A percentile compares a stretch with the other conserved stretches of the same genome.
phyloP scores from a whole-genome alignment of 2,797 vertebrate genomes.

The Manis javanica region DNA sequence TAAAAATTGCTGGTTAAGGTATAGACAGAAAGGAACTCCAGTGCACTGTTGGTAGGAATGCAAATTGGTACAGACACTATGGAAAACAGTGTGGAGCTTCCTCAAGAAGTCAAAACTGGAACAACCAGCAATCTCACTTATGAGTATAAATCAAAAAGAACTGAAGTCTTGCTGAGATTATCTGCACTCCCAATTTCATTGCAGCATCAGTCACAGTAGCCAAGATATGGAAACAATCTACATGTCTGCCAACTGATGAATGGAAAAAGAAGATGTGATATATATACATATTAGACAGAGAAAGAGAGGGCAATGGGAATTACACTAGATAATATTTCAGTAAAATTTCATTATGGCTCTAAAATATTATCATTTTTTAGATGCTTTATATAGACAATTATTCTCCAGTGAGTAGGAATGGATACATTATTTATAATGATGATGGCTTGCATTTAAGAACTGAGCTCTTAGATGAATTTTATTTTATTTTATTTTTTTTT shows the following conservation, averaged over 20 bases:
- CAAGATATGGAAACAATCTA: not conserved
- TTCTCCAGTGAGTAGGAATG: not conserved
- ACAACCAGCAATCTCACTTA: not conserved
- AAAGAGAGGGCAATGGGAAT: not conserved
- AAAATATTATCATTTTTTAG: slow-evolving; percentile 22
- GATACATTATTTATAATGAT: slow-evolving; percentile 37
- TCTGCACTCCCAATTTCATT: not conserved
- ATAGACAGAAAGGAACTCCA: not conserved
- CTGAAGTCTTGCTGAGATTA: not conserved
- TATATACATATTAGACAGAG: not conserved
- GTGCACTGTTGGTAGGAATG: not conserved
- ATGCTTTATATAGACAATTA: slow-evolving; percentile 6
- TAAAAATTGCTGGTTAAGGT: not conserved
- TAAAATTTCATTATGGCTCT: not conserved
- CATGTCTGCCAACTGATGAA: not conserved
- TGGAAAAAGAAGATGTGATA: not conserved
- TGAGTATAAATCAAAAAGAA: not conserved
- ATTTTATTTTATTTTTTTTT: too few relatives aligned
- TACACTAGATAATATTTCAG: not conserved
- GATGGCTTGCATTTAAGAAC: not conserved
- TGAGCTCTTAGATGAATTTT: not conserved
- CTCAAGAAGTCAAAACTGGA: not conserved
- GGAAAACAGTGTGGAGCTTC: not conserved
- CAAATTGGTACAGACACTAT: not conserved
- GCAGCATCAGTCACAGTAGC: not conserved